Evolutionary conservation across 1,140 invertebrate genomes (phyloP).

Genomic region (Maniola jurtina): DNA sequence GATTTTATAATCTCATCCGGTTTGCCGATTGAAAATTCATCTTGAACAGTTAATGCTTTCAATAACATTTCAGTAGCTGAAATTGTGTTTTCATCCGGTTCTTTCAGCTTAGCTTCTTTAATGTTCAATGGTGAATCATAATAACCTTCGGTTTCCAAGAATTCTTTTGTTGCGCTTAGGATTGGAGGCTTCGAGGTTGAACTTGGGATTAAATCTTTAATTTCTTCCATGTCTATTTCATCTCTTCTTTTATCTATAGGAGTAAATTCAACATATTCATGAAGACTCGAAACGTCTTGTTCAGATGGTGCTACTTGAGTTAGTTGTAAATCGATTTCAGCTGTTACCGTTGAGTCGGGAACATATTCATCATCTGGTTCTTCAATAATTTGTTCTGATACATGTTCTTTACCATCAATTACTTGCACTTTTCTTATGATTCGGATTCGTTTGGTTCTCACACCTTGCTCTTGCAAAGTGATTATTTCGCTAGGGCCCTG

Average conservation of each 20-base stretch:
- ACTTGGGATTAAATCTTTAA: neutral
- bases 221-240: neutral
- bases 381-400: slow-evolving; percentile 84
- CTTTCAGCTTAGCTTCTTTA: neutral
- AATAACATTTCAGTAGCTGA: neutral
- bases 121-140: neutral
- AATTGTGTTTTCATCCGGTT: neutral
- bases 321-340: slow-evolving; percentile 17
- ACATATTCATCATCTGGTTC: slow-evolving; percentile 80
- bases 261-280: neutral
- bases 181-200: neutral
- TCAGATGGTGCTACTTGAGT: slow-evolving; percentile 7
- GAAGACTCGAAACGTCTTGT: neutral
- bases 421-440: slow-evolving; percentile 85
- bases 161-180: neutral
- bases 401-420: slow-evolving; percentile 86
- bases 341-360: slow-evolving; percentile 18
- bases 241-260: neutral
- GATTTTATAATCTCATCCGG: neutral
- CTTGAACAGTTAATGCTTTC: neutral
- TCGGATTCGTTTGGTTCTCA: slow-evolving; percentile 81
- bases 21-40: neutral
- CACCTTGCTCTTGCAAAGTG: slow-evolving; percentile 49
- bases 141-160: neutral
- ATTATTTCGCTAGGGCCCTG: slow-evolving; percentile 75